Evolutionary conservation across 2,797 vertebrate genomes (phyloP), one percentile per base, ranked within the genome.

Genomic region (Halcyon smyrnensis): DNA sequence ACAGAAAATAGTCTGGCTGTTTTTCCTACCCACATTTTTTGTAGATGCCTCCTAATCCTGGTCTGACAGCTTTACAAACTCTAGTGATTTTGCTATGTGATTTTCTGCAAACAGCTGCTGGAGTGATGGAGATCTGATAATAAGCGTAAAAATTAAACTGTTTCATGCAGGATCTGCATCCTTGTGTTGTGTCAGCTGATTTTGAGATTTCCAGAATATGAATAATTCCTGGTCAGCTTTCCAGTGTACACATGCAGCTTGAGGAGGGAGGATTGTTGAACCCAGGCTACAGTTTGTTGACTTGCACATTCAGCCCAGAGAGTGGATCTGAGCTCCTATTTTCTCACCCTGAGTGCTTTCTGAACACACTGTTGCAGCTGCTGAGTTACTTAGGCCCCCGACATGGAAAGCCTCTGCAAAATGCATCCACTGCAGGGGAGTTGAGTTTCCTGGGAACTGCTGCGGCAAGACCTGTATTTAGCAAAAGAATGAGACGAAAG

Each of bases 101-200:
- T 85, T 95, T 85, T 90, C 57, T 82, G 83, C 48, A 54, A 89
- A 74, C 76, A 93, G 83, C 94, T 94, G 70, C 15, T 4, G 57
- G 28, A 95, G 48, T 46, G 50, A 46, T 78, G 74, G 64, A 75
- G 59, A 48, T 78, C 37, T 2, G 0, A 41, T 80, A 82, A 84
- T 19, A 67, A 91, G 71, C 5, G 1, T 37, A 59, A 91, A 91
- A 88, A 68, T 32, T 27, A 83, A 94, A 75, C 45, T 30, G 45
- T 74, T 92, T 77, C 17, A 23, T 84, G 70, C 46, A 70, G 30
- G 32, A 78, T 94, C 73, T 95, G 46, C 54, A n/a, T 77, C 28
- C 15, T 73, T 57, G 8, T 37, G 11, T 63, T 48, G 27, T 70
- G 60, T 57, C 54, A 59, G 54, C 41, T 97, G 86, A 86, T 83